Evolutionary conservation across 2,888 invertebrate species (phyloP), one percentile per base, ranked within the genome.

Genomic region (Agriopis aurantiaria): DNA sequence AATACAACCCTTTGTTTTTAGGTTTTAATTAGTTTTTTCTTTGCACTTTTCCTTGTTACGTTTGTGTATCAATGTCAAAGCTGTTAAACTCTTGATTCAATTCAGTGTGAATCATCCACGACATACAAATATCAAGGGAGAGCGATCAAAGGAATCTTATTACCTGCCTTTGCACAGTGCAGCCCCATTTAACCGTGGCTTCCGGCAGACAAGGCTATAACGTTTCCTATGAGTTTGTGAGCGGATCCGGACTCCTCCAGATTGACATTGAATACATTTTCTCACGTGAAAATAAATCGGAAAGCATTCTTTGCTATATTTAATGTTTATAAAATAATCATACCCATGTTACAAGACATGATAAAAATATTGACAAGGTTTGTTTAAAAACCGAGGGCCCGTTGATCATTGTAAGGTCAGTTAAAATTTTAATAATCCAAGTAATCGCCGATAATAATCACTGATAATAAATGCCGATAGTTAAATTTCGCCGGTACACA

Each of bases 121-220:
- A 43, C 58, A 66, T 2, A 43, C 3, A 33, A 33, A 3, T 77
- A 71, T 75, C 70, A 76, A 77, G 76, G 71, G 75, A 65, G 68
- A 58, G 52, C 77, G 80, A 81, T 82, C 81, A 84, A 82, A 81
- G 80, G 77, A 78, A 71, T 74, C 67, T 41, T 53, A 62, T 49
- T 51, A 65, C 59, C 63, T 59, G 59, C 41, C 10, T 55, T 5
- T 48, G 1, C n/a, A 48, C 3, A 23, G 53, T 45, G 43, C 45
- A 53, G 60, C 64, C 62, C 63, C 60, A 65, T 68, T 58, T 52
- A 17, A 56, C 59, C 60, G 69, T 60, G 51, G 48, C 56, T 53
- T 68, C 61, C 68, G 65, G 14, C 57, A 68, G 58, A 53, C 62
- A 17, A 12, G 8, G 59, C 11, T 23, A 41, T 63, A 58, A 68